Evolutionary conservation across 2,888 invertebrate genomes (phyloP).

Genomic region (Volucella inflata): DNA sequence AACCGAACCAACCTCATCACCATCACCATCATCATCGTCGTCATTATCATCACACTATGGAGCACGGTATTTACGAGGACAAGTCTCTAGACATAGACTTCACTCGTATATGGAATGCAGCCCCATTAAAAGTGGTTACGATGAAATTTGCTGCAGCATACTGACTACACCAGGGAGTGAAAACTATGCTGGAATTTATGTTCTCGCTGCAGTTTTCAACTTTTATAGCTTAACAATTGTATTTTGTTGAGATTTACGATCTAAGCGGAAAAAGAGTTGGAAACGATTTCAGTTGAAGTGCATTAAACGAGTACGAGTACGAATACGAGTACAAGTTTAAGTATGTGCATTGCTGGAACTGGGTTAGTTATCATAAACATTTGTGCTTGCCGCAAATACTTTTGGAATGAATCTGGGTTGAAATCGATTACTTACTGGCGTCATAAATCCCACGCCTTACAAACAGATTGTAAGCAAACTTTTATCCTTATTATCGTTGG

Average conservation of each 20-base stretch:
- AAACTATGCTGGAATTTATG: slow-evolving; percentile 62
- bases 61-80: slow-evolving; percentile 53
- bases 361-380: not conserved
- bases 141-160: slow-evolving; percentile 22
- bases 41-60: not conserved
- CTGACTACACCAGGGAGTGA: slow-evolving; percentile 11
- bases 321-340: too few species aligned
- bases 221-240: slow-evolving; percentile 60
- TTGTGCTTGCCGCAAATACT: too few species aligned
- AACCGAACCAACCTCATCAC: not conserved
- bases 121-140: slow-evolving; percentile 38
- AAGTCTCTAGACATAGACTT: not conserved
- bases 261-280: slow-evolving; percentile 34
- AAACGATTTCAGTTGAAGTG: slow-evolving; percentile 21
- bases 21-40: slow-evolving; percentile 33
- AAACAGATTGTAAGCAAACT: too few species aligned
- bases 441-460: too few species aligned
- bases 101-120: slow-evolving; percentile 48
- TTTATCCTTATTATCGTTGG: too few species aligned
- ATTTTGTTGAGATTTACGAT: slow-evolving; percentile 39
- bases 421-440: too few species aligned
- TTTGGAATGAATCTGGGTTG: too few species aligned
- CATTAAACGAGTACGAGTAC: not conserved
- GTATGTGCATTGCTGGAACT: not conserved
- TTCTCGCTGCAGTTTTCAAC: slow-evolving; percentile 51